These are phyloP conservation scores for Cyphomyrmex costatus DNA, from an alignment of 1,140 invertebrate genomes.

Conservation along the genomic window DNA sequence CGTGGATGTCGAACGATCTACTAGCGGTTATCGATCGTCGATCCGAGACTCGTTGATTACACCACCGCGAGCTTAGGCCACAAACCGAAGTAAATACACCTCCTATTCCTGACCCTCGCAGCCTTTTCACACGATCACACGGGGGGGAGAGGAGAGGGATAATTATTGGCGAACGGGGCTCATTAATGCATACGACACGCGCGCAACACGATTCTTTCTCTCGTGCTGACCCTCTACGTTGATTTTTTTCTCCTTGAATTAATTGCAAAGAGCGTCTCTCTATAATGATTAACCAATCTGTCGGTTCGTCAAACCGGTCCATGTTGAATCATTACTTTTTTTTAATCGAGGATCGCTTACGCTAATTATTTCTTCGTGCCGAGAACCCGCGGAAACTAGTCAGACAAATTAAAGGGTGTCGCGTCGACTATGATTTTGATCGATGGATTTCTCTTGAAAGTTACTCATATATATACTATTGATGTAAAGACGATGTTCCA, in stretches of 20 bases:
- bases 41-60: slow-evolving; percentile 63
- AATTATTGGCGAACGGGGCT: slow-evolving; percentile 22
- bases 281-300: not conserved
- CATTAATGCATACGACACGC: slow-evolving; percentile 48
- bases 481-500: not conserved
- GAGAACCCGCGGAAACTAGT: not conserved
- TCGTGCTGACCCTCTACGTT: not conserved
- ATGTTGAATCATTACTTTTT: not conserved
- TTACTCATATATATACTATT: not conserved
- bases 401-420: slow-evolving; percentile 14
- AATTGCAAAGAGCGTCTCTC: slow-evolving; percentile 1
- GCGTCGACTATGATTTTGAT: slow-evolving; percentile 27
- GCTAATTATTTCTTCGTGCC: slow-evolving; percentile 34
- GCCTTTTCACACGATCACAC: slow-evolving; percentile 45
- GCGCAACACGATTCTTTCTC: slow-evolving; percentile 3
- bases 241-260: not conserved
- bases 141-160: slow-evolving; percentile 12
- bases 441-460: slow-evolving; percentile 21
- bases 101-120: slow-evolving; percentile 40
- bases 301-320: not conserved
- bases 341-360: slow-evolving; percentile 16
- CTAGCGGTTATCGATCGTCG: slow-evolving; percentile 64
- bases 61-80: slow-evolving; percentile 43
- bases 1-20: slow-evolving; percentile 64
- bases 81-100: slow-evolving; percentile 57